These are phyloP conservation scores for Gymnothorax javanicus DNA, from an alignment of 2,797 vertebrate genomes.

Conservation along the genomic window DNA sequence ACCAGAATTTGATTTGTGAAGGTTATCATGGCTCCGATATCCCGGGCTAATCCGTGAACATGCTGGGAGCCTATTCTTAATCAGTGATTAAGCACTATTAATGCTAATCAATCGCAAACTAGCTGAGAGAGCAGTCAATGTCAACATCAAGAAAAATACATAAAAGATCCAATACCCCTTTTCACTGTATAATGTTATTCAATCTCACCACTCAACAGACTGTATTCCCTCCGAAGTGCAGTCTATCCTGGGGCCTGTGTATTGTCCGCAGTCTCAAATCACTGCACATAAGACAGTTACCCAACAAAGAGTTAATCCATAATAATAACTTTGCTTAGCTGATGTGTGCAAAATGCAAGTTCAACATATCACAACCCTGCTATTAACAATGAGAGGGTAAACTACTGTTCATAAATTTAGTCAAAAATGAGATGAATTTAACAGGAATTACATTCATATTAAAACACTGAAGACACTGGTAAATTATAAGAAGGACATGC, in stretches of 20 bases:
- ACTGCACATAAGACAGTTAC: conserved; percentile 33
- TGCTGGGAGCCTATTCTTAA: conserved; percentile 16
- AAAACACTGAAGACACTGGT: neutral
- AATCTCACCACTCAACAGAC: conserved; percentile 23
- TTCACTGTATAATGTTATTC: conserved; percentile 18
- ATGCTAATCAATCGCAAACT: conserved; percentile 43
- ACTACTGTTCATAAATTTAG: neutral
- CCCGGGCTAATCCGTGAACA: conserved; percentile 32
- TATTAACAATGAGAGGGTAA: neutral
- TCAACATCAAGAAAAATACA: conserved; percentile 27
- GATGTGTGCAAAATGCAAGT: conserved; percentile 42
- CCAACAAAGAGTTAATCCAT: conserved; percentile 45
- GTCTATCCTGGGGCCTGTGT: neutral
- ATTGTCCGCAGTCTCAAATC: neutral
- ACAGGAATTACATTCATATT: neutral
- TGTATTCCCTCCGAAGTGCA: neutral
- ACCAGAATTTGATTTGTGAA: conserved; percentile 40
- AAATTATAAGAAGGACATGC: neutral
- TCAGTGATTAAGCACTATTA: conserved; percentile 57
- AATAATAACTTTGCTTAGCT: conserved; percentile 52
- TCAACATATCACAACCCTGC: neutral
- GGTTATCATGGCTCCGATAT: conserved; percentile 44
- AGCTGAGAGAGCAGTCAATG: conserved; percentile 39
- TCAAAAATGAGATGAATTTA: neutral
- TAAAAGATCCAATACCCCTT: conserved; percentile 44